Conservation (phyloP, 1,140 invertebrate genomes). For the Nautilus pompilius region DNA sequence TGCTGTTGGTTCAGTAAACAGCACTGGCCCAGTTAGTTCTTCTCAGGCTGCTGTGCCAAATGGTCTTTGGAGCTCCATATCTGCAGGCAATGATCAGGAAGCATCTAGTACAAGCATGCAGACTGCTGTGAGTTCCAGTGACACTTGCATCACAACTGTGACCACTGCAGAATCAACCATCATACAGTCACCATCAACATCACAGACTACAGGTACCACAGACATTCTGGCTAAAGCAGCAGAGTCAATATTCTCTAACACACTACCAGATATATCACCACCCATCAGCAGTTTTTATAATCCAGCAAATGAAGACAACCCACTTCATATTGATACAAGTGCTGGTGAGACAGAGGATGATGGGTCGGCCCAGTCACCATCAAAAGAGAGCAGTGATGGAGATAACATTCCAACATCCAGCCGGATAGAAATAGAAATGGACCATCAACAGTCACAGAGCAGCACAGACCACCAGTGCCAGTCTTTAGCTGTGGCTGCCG, state of each 20-base stretch:
- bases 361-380: slow-evolving; percentile 5
- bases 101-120: slow-evolving; percentile 1
- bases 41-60: background rate
- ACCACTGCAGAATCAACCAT: background rate
- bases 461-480: background rate
- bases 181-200: slow-evolving; percentile 1
- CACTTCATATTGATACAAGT: slow-evolving; percentile 48
- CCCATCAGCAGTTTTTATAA: slow-evolving; percentile 35
- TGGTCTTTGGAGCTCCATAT: background rate
- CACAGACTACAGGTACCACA: slow-evolving; percentile 12
- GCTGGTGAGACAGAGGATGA: slow-evolving; percentile 34
- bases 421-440: background rate
- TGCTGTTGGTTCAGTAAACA: background rate
- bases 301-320: slow-evolving; percentile 46
- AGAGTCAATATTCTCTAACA: slow-evolving; percentile 51
- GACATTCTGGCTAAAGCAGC: slow-evolving; percentile 56
- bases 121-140: background rate
- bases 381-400: slow-evolving; percentile 4
- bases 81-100: background rate
- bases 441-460: background rate
- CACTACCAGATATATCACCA: slow-evolving; percentile 29
- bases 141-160: background rate
- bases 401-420: slow-evolving; percentile 2
- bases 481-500: background rate
- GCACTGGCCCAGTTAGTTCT: background rate